These are phyloP conservation scores for Neoascia interrupta DNA, from an alignment of 2,888 invertebrate genomes.

Conservation along the genomic window DNA sequence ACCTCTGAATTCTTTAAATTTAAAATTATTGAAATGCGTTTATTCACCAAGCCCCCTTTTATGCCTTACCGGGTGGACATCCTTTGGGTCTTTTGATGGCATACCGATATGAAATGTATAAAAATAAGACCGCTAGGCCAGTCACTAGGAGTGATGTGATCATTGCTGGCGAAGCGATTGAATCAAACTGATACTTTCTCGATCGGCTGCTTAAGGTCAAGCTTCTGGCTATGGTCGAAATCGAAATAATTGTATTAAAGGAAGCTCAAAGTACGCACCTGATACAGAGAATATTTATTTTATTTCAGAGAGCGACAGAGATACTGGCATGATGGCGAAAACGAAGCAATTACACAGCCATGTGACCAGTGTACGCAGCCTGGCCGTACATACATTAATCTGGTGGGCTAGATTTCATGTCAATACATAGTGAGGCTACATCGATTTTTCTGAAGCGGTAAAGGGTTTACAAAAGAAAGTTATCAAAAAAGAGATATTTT, in stretches of 20 bases:
- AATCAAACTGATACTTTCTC: slow-evolving; percentile 35
- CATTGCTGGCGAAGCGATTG: slow-evolving; percentile 70
- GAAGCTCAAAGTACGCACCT: background rate
- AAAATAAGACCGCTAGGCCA: slow-evolving; percentile 75
- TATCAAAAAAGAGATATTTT: no score
- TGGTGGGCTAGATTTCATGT: no score
- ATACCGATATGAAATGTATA: slow-evolving; percentile 78
- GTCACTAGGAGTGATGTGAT: slow-evolving; percentile 76
- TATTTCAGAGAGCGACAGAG: background rate
- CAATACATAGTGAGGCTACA: no score
- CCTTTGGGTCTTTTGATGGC: slow-evolving; percentile 80
- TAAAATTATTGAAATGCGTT: background rate
- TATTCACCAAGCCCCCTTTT: background rate
- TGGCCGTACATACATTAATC: no score
- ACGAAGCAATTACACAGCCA: no score
- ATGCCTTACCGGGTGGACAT: slow-evolving; percentile 82
- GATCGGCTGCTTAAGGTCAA: background rate
- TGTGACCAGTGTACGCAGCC: no score
- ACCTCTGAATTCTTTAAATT: no score
- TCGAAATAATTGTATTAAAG: background rate
- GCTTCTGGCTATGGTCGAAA: no score
- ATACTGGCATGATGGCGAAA: no score
- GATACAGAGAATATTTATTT: no score
- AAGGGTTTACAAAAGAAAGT: no score
- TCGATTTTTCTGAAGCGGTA: no score